Percentiles rank a stretch among this genome's conserved stretches.
phyloP scores from a whole-genome alignment of 2,888 invertebrate species.

The Tachina grossa region DNA sequence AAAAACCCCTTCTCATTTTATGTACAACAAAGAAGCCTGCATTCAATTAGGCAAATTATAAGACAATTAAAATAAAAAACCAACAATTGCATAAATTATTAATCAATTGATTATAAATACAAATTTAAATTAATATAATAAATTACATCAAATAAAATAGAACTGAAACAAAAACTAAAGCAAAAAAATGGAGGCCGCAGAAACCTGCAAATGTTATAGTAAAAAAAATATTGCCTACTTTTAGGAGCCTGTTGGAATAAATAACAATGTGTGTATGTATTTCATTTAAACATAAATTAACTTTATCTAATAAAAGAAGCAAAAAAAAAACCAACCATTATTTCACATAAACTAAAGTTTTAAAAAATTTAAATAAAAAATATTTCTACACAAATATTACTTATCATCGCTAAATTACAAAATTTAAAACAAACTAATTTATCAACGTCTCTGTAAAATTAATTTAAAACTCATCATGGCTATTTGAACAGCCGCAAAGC shows the following conservation, averaged over 20 bases:
- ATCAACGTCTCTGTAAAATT: not conserved
- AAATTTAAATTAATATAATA: constrained; percentile 22
- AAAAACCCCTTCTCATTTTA: not conserved
- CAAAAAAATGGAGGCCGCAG: not conserved
- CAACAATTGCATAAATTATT: constrained; percentile 43
- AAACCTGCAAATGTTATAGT: not conserved
- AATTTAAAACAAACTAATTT: constrained; percentile 8
- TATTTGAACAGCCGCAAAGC: not conserved
- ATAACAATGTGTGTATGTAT: not conserved
- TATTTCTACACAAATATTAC: not conserved
- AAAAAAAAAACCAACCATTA: too few species aligned
- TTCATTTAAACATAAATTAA: too few species aligned
- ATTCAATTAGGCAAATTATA: constrained; percentile 4
- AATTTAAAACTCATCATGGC: constrained; percentile 7
- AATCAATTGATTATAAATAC: constrained; percentile 27
- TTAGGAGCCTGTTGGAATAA: not conserved
- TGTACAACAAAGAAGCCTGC: not conserved
- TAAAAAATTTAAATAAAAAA: not conserved
- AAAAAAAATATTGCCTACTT: constrained; percentile 4
- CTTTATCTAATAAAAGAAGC: too few species aligned
- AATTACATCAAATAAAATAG: constrained; percentile 6
- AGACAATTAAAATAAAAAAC: constrained; percentile 1
- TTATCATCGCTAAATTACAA: constrained; percentile 3
- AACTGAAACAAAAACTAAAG: constrained; percentile 8
- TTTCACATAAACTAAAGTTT: not conserved